Conservation (phyloP, 2,797 vertebrate species). For the Anabacerthia variegaticeps region DNA sequence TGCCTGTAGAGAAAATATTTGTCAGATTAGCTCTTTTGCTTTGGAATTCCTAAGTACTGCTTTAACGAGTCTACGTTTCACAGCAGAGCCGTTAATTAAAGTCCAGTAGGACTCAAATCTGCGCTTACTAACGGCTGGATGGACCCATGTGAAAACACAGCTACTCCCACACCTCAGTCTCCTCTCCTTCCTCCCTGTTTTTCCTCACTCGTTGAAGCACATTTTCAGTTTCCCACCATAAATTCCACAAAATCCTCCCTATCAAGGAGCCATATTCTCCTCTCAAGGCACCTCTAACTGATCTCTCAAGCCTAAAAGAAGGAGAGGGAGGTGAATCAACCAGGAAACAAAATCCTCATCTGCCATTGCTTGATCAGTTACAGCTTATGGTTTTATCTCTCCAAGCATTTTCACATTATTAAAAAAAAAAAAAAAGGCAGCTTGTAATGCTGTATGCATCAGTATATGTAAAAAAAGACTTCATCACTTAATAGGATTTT, state of each 20-base stretch:
- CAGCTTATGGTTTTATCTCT: neutral
- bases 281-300: neutral
- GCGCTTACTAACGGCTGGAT: neutral
- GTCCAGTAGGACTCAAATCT: neutral
- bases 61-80: neutral
- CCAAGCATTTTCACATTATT: neutral
- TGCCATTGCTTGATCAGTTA: neutral
- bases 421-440: neutral
- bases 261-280: neutral
- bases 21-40: neutral
- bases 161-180: neutral
- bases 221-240: neutral
- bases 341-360: conserved; percentile 5
- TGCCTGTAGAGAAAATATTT: neutral
- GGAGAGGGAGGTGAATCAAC: neutral
- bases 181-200: neutral
- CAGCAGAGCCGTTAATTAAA: neutral
- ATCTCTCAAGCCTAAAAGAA: neutral
- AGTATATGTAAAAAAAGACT: neutral
- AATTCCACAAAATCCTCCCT: conserved; percentile 11
- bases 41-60: neutral
- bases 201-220: neutral
- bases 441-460: neutral
- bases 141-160: neutral
- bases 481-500: neutral